phyloP scores from a whole-genome alignment of 1,140 invertebrate species.

The Harlomillsia oculata region DNA sequence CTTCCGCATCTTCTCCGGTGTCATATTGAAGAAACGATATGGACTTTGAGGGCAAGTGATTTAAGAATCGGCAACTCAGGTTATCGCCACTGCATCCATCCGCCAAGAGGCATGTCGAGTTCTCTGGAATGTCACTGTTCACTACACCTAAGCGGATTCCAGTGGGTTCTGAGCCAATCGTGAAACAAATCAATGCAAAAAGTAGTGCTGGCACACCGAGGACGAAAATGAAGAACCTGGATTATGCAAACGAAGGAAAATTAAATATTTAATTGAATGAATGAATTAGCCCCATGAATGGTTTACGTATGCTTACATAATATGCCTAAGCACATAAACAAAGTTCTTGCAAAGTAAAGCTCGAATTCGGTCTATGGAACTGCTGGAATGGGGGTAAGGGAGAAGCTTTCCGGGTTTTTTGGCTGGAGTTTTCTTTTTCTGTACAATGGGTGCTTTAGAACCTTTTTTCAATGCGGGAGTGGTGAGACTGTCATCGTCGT shows the following conservation, averaged over 20 bases:
- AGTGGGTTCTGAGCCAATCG: slow-evolving; percentile 79
- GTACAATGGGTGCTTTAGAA: not conserved
- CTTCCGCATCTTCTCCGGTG: slow-evolving; percentile 36
- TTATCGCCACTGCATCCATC: not conserved
- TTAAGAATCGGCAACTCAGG: slow-evolving; percentile 7
- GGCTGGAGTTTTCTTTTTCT: not conserved
- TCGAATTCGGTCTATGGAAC: not conserved
- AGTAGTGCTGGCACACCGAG: slow-evolving; percentile 82
- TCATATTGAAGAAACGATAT: not conserved
- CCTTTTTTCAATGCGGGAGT: not conserved
- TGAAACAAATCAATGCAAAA: slow-evolving; percentile 83
- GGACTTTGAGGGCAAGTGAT: not conserved
- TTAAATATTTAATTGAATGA: not conserved
- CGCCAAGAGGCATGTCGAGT: not conserved
- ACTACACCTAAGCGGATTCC: slow-evolving; percentile 73
- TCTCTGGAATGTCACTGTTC: slow-evolving; percentile 60
- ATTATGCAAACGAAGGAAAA: slow-evolving; percentile 30
- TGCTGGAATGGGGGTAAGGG: not conserved
- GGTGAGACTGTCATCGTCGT: not conserved
- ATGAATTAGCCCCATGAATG: not conserved
- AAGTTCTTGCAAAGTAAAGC: too few relatives aligned
- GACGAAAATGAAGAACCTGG: slow-evolving; percentile 80
- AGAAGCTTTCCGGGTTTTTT: not conserved
- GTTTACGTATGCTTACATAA: slow-evolving; percentile 32
- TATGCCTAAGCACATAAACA: too few relatives aligned